Conservation (phyloP, 1,140 invertebrate genomes). For the Heterodera schachtii region DNA sequence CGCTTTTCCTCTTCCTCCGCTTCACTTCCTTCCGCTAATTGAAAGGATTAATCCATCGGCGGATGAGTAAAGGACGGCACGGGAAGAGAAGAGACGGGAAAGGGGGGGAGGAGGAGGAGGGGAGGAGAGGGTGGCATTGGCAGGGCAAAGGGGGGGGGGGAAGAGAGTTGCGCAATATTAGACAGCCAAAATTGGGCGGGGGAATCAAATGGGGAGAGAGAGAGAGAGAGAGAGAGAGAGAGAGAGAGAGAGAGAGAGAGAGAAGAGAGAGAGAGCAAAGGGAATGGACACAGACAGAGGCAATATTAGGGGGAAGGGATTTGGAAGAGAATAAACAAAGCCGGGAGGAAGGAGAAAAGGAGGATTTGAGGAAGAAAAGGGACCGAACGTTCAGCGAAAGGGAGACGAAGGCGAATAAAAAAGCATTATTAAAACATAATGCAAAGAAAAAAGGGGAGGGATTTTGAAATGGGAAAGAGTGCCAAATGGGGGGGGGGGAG, state of each 20-base stretch:
- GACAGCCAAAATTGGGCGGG: neutral
- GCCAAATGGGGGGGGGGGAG: too few species aligned
- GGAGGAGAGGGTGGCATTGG: neutral
- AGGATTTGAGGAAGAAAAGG: neutral
- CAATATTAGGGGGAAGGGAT: neutral
- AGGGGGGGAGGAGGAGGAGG: neutral
- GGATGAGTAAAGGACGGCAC: neutral
- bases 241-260: neutral
- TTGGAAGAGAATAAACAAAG: neutral
- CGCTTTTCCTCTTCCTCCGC: too few species aligned
- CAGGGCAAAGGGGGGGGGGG: neutral
- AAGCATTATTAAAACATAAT: neutral
- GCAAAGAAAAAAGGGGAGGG: too few species aligned
- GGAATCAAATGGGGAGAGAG: neutral
- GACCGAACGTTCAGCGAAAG: neutral
- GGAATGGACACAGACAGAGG: too few species aligned
- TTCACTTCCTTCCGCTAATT: constrained; percentile 7
- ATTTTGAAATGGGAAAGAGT: too few species aligned
- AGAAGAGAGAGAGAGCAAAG: neutral
- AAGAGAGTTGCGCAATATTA: constrained; percentile 13
- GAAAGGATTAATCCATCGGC: constrained; percentile 14
- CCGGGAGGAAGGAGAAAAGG: neutral
- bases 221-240: neutral
- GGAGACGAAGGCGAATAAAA: too few species aligned
- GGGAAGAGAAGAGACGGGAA: too few species aligned